These are phyloP conservation scores for Glyphotaelius pellucidus DNA, from an alignment of 2,888 invertebrate species.

Conservation along the genomic window DNA sequence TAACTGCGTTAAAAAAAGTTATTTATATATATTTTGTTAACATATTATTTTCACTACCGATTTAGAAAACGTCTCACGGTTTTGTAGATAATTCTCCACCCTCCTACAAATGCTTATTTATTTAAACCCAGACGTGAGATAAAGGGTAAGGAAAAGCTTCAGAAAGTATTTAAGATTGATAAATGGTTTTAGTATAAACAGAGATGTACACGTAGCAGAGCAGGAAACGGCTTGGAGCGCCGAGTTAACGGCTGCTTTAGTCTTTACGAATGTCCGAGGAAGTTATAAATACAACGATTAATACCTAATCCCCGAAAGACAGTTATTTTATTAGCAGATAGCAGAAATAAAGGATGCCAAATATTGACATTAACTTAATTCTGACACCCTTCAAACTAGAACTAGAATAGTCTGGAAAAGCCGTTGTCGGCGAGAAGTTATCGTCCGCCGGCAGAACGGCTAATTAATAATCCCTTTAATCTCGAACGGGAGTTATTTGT, in stretches of 20 bases:
- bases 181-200: constrained; percentile 2
- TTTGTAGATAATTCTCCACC: background rate
- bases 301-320: constrained; percentile 51
- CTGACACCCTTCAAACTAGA: constrained; percentile 23
- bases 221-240: background rate
- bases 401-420: constrained; percentile 31
- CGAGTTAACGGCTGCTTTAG: background rate
- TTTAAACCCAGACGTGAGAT: background rate
- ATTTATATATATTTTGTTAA: background rate
- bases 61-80: background rate
- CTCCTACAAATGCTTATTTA: background rate
- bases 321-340: constrained; percentile 27
- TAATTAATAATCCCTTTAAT: constrained; percentile 63
- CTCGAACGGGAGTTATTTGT: constrained; percentile 45
- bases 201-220: background rate
- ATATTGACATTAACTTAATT: constrained; percentile 55
- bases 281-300: constrained; percentile 43
- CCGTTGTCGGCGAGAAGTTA: constrained; percentile 54
- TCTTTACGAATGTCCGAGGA: constrained; percentile 22
- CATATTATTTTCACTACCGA: background rate
- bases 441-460: constrained; percentile 57
- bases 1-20: background rate
- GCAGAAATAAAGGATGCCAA: constrained; percentile 45
- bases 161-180: background rate
- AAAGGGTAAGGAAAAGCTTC: constrained; percentile 3